Evolutionary conservation across 2,113 vertebrate genomes (phyloP).

Genomic region (Craseonycteris thonglongyai): DNA sequence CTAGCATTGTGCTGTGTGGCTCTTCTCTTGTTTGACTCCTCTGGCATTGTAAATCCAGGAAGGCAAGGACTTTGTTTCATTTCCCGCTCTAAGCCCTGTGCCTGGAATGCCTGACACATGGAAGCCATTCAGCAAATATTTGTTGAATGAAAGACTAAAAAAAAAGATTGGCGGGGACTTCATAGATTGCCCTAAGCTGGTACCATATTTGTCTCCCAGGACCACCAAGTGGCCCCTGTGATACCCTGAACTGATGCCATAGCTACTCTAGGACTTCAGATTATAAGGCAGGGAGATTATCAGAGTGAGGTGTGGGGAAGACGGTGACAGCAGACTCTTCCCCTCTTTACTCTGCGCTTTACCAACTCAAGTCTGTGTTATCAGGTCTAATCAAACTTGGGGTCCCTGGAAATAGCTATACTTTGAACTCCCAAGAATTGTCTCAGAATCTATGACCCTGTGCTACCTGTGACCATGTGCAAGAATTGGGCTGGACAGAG

Average conservation of each 20-base stretch:
- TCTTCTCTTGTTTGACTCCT: neutral
- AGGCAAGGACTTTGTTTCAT: neutral
- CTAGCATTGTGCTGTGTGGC: neutral
- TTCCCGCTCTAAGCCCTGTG: neutral
- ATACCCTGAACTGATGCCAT: neutral
- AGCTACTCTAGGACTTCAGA: neutral
- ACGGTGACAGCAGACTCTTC: neutral
- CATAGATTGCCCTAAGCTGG: neutral
- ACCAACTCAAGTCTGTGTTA: neutral
- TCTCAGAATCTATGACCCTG: neutral
- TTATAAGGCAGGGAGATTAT: neutral
- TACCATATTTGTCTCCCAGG: neutral
- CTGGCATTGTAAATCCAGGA: neutral
- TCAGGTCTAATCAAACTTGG: neutral
- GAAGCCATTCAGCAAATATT: constrained; percentile 10
- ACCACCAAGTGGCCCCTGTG: neutral
- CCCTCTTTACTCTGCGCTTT: neutral
- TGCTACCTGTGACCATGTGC: neutral
- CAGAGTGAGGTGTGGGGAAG: neutral
- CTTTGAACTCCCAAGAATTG: neutral
- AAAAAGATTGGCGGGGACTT: neutral
- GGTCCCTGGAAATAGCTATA: neutral
- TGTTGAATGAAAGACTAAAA: neutral
- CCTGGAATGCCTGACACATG: neutral
- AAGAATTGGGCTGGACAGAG: neutral